These are phyloP conservation scores for Polyommatus iphigenia DNA, from an alignment of 2,888 invertebrate genomes.

Conservation along the genomic window DNA sequence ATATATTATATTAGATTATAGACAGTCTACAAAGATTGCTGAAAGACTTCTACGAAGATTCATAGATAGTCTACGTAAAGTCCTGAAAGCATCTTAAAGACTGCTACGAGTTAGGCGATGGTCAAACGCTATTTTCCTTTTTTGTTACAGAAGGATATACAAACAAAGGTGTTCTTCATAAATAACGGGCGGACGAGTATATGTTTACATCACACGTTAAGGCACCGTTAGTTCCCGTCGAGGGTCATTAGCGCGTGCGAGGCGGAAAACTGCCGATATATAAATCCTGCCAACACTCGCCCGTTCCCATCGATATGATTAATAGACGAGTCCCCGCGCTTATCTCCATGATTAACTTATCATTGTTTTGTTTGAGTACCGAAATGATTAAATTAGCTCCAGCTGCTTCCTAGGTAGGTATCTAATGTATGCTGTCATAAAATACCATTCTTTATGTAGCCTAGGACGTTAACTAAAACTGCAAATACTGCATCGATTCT, in stretches of 20 bases:
- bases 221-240: slow-evolving; percentile 54
- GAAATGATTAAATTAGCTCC: not conserved
- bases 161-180: slow-evolving; percentile 26
- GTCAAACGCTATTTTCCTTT: not conserved
- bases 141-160: not conserved
- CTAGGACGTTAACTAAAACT: not conserved
- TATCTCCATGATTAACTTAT: slow-evolving; percentile 40
- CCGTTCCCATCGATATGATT: slow-evolving; percentile 69
- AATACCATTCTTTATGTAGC: not conserved
- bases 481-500: not conserved
- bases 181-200: slow-evolving; percentile 10
- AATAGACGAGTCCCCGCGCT: slow-evolving; percentile 49
- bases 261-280: slow-evolving; percentile 62
- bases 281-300: slow-evolving; percentile 65
- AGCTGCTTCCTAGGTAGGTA: not conserved
- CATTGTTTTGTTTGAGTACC: slow-evolving; percentile 26
- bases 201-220: slow-evolving; percentile 34
- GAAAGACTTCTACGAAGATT: not conserved
- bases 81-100: not conserved
- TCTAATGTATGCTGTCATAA: not conserved
- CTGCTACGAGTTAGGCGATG: not conserved
- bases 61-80: not conserved
- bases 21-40: not conserved
- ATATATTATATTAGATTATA: no score
- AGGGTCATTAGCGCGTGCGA: slow-evolving; percentile 62